Conservation (phyloP, 2,888 invertebrate genomes). For the Apamea monoglypha region DNA sequence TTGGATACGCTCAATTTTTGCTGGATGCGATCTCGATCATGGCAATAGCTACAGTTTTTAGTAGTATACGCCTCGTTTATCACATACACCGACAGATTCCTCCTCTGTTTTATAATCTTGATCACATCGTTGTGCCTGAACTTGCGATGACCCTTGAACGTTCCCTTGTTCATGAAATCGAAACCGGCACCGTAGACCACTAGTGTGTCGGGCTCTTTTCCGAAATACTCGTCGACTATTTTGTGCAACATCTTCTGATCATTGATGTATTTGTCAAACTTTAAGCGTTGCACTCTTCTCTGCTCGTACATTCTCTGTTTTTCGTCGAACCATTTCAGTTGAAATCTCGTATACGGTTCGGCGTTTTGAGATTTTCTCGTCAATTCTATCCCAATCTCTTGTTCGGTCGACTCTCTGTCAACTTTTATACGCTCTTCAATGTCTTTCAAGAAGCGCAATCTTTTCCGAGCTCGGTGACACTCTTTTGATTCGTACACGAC, state of each 20-base stretch:
- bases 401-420: neutral
- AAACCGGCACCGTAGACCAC: conserved; percentile 19
- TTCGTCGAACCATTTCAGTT: conserved; percentile 5
- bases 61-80: conserved; percentile 3
- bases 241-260: conserved; percentile 10
- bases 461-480: neutral
- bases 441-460: neutral
- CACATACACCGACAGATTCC: conserved; percentile 14
- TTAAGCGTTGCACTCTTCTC: neutral
- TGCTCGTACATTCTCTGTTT: neutral
- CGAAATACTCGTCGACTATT: conserved; percentile 20
- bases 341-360: neutral
- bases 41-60: conserved; percentile 24
- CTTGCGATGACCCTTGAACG: neutral
- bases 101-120: conserved; percentile 12
- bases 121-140: conserved; percentile 11
- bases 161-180: conserved; percentile 16
- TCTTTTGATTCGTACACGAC: neutral
- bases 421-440: neutral
- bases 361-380: neutral
- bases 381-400: neutral
- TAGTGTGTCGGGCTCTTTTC: conserved; percentile 11
- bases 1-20: conserved; percentile 2
- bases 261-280: conserved; percentile 24
- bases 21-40: neutral